Base-by-base conservation (phyloP, 2,888 invertebrate genomes). In the Dryobota labecula region DNA sequence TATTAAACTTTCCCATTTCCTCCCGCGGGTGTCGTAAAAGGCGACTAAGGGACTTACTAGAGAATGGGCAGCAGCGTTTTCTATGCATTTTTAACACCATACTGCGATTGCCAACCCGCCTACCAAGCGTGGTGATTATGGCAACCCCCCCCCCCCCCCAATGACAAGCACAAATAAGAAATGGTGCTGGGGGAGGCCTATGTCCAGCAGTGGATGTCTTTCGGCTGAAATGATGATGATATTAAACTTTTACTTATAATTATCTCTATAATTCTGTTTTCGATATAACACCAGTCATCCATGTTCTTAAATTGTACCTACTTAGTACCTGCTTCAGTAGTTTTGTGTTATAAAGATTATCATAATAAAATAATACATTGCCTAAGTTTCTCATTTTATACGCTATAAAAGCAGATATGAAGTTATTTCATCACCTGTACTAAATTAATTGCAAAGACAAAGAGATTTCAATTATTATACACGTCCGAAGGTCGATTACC, bases 401-500 rank as follows among this genome's bases (percentile, higher is more conserved):
- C 2, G 38, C 8, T 51, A 45, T 45, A 57, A 60, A 72, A 62
- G 24, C 33, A 64, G 27, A 57, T 51, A 30, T 49, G 30, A 56
- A 56, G 60, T 36, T 38, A 58, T 78, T 62, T 69, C 69, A 47
- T 75, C 30, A 61, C 11, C 27, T 27, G 66, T 27, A 15, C 36
- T 30, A 43, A 47, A 58, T 67, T 56, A 57, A 62, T 27, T 38
- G 20, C 38, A 49, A 66, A 70, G 51, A 78, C 70, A 62, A 81
- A 70, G 62, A 63, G 24, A 81, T 43, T 66, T n/a, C 0, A 56
- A 27, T 36, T 76, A 56, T 63, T 30, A 51, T 53, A 53, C 61
- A 64, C 54, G 45, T 53, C 41, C 33, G 58, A 74, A 78, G 74
- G 73, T 73, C 67, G 15, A 38, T 58, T 47, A 45, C 64, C 6